These are phyloP conservation scores for Tetraneura akinire DNA, from an alignment of 1,140 invertebrate species.

Conservation along the genomic window DNA sequence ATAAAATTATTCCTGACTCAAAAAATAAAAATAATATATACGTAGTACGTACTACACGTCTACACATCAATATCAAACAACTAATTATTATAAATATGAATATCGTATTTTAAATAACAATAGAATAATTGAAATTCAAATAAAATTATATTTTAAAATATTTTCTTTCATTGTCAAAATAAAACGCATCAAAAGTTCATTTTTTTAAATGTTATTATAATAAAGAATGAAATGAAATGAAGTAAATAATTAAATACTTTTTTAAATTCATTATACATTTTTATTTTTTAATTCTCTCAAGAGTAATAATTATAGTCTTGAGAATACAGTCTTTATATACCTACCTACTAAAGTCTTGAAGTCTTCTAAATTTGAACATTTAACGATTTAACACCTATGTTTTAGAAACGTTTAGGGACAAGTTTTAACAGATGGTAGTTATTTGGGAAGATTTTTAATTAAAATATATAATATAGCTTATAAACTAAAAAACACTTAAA, in stretches of 20 bases:
- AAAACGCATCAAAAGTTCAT: slow-evolving; percentile 4
- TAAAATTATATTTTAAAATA: not conserved
- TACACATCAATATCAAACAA: no score
- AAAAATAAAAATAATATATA: no score
- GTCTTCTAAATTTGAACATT: slow-evolving; percentile 31
- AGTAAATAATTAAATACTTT: no score
- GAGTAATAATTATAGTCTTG: not conserved
- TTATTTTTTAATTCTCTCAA: slow-evolving; percentile 24
- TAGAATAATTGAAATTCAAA: no score
- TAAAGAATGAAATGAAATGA: not conserved
- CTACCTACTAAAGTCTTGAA: no score
- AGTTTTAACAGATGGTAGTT: slow-evolving; percentile 19
- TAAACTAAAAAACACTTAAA: not conserved
- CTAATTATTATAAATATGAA: no score
- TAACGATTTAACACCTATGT: not conserved
- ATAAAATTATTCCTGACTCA: no score
- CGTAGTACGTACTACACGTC: no score
- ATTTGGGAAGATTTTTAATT: not conserved
- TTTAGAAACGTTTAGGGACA: not conserved
- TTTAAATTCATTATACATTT: not conserved
- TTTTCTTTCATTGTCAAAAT: not conserved
- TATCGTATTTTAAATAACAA: no score
- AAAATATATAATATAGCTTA: not conserved
- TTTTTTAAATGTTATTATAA: slow-evolving; percentile 2
- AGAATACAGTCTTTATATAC: no score